Evolutionary conservation across 2,888 invertebrate genomes (phyloP), one percentile per base, ranked within the genome.

Genomic region (Drosophila borborema): DNA sequence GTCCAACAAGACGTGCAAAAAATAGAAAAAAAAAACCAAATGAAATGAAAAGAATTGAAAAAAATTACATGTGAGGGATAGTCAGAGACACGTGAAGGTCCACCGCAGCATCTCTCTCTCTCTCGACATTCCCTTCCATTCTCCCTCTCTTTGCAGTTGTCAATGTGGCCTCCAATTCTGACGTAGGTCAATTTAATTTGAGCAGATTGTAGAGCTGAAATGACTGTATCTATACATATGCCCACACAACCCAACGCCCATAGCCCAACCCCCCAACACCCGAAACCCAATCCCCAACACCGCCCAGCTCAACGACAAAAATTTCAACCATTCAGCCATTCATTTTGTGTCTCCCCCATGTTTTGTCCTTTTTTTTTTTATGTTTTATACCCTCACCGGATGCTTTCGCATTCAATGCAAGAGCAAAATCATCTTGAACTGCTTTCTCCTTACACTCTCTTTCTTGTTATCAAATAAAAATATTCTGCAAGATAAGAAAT

Each of bases 161-260:
- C 72, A 53, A 53, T 58, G 67, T 34, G 49, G 45, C 48, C 60
- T 65, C 66, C 66, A 74, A 74, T 77, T 80, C 74, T 84, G 85
- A 86, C 78, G 74, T 85, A 77, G 85, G 87, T 87, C 87, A 80
- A 87, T 85, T 87, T 82, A 87, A 86, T 87, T 86, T 85, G 85
- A 84, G 74, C 80, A 80, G 80, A 87, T 87, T 87, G 80, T 78
- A 82, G 81, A 78, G 73, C 77, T 62, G 59, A 81, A 83, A 77
- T 77, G 73, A 65, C 66, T 80, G 67, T 66, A 73, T 64, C 73
- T 69, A 70, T 40, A 64, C 80, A 64, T 70, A 77, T 64, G 65
- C 58, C 53, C 72, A 59, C 49, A 8, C 16, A n/a, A 10, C 36
- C 16, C 51, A 45, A 28, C 14, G 12, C 40, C 28, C 43, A 34